Percentiles rank a stretch among this genome's conserved stretches.
These are phyloP conservation scores for Mareca penelope DNA, from an alignment of 2,797 vertebrate genomes.

Conservation along the genomic window DNA sequence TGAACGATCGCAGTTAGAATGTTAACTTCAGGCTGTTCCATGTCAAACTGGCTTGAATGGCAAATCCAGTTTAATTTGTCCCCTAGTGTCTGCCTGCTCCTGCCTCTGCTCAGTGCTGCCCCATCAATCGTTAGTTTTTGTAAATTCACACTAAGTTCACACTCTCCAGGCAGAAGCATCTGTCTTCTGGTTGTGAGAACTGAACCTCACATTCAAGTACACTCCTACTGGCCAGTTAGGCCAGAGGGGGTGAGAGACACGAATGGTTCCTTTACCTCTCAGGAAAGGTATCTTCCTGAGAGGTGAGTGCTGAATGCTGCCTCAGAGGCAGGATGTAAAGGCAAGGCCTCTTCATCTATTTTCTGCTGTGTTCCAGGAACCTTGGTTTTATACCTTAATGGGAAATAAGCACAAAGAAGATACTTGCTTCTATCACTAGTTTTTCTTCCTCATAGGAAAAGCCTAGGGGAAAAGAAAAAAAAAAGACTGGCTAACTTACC, in stretches of 20 bases:
- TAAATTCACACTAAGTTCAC: not conserved
- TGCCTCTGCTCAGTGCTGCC: not conserved
- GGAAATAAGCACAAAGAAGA: not conserved
- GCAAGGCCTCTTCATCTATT: accelerated
- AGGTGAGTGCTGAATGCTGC: not conserved
- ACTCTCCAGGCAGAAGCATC: not conserved
- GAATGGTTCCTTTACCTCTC: not conserved
- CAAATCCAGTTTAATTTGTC: not conserved
- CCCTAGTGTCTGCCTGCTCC: not conserved
- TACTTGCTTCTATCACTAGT: not conserved
- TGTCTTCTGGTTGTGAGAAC: not conserved
- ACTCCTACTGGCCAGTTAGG: not conserved
- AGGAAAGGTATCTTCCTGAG: not conserved
- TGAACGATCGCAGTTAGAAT: not conserved
- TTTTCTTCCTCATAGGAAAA: not conserved
- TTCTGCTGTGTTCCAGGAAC: not conserved
- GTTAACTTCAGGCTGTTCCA: not conserved
- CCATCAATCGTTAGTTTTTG: not conserved
- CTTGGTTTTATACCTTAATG: accelerated
- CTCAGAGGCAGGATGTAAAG: not conserved
- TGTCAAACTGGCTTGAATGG: not conserved
- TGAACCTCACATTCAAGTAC: not conserved
- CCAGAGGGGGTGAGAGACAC: not conserved
- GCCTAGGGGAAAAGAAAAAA: not conserved
- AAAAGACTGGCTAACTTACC: not conserved